phyloP scores from a whole-genome alignment of 2,797 vertebrate genomes.

The Clamator glandarius region DNA sequence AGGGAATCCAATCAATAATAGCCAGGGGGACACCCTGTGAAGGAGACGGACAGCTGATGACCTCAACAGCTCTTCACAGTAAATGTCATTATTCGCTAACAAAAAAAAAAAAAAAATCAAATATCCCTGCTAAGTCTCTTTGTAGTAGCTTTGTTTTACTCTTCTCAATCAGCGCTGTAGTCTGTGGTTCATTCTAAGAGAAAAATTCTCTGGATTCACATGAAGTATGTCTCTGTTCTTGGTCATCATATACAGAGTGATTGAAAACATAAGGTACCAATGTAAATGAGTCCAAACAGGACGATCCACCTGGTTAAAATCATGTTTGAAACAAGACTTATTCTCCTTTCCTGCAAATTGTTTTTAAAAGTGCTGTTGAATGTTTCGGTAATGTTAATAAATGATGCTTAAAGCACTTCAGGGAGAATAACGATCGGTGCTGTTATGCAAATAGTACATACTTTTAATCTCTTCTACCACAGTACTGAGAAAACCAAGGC shows the following conservation, averaged over 20 bases:
- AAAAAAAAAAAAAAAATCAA: not conserved
- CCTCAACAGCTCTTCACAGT: not conserved
- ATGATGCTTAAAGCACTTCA: not conserved
- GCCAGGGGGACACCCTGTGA: not conserved
- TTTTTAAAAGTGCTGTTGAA: not conserved
- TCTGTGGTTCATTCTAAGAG: not conserved
- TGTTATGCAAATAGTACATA: not conserved
- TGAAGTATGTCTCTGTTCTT: not conserved
- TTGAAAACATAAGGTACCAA: not conserved
- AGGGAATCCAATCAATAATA: constrained; percentile 29
- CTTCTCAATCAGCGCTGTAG: not conserved
- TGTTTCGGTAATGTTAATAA: constrained; percentile 29
- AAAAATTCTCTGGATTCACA: not conserved
- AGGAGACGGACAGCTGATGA: not conserved
- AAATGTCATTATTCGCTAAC: not conserved
- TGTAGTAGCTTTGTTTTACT: not conserved
- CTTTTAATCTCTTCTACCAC: constrained; percentile 12
- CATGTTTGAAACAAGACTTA: not conserved
- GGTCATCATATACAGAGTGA: not conserved
- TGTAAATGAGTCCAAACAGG: not conserved
- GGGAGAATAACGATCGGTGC: not conserved
- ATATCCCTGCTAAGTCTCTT: not conserved
- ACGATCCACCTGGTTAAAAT: not conserved
- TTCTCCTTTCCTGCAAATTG: not conserved
- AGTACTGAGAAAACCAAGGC: not conserved